Evolutionary conservation across 2,888 invertebrate genomes (phyloP), one percentile per base, ranked within the genome.

Genomic region (Lepas anatifera): DNA sequence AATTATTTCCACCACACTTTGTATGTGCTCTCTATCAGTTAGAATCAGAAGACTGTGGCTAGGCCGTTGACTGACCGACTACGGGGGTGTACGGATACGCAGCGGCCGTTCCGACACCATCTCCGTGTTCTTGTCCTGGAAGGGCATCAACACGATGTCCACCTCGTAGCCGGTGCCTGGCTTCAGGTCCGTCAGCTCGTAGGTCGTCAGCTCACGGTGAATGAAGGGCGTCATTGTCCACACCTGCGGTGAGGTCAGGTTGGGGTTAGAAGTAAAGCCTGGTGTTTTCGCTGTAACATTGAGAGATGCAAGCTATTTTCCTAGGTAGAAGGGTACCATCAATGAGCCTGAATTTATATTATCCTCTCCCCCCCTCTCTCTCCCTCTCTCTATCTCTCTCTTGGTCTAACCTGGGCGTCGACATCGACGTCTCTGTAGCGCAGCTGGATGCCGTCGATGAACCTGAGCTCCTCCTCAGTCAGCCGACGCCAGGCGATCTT

Each of bases 371-470:
- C n/a, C n/a, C n/a, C n/a, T n/a, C n/a, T n/a, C n/a, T n/a, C n/a
- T n/a, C n/a, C n/a, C n/a, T n/a, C n/a, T n/a, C n/a, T n/a, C n/a
- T n/a, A n/a, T n/a, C n/a, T 41, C 41, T 18, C 25, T 8, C 13
- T 1, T 41, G 41, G 25, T 41, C 71, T 71, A 73, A 79, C 79
- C 76, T 89, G 73, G 8, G 74, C 43, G 72, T 72, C 22, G 67
- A 48, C 46, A n/a, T 89, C 89, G 13, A 87, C 84, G 77, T 90
- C 89, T 76, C 90, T 90, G 79, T 89, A 94, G 75, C 92, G 86
- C 74, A 95, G 81, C 80, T 93, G 93, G 63, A 94, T 87, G 1
- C 92, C 94, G 77, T 95, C 94, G 70, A 94, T 90, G 76, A 89
- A 90, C 76, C 88, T 87, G 74, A 91, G 79, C 77, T 94, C 93